Conservation (phyloP, 37 sponge, comb jelly and placozoan genomes). For the Crambe crambe region DNA sequence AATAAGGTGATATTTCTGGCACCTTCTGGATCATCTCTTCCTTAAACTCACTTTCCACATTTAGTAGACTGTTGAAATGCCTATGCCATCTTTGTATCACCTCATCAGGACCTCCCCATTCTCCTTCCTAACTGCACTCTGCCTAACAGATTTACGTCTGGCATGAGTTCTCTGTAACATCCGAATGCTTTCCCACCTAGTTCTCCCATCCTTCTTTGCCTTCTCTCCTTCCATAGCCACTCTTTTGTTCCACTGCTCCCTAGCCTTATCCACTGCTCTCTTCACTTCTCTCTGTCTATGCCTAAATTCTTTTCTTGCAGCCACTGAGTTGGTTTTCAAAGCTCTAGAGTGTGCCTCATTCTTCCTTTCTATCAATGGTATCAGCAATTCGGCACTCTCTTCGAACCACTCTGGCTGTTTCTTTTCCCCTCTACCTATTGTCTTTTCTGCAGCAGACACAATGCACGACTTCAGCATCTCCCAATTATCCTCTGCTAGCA, state of each 20-base stretch:
- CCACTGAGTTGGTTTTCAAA: constrained; percentile 11
- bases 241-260: constrained; percentile 20
- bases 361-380: constrained; percentile 43
- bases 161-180: constrained; percentile 25
- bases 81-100: constrained; percentile 2
- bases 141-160: constrained; percentile 9
- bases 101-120: constrained; percentile 33
- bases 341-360: constrained; percentile 18
- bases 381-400: constrained; percentile 11
- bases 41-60: not conserved
- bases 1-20: not conserved
- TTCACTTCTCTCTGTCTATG: constrained; percentile 37
- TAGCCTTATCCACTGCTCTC: constrained; percentile 37
- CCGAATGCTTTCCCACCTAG: constrained; percentile 36
- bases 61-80: constrained; percentile 25
- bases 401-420: constrained; percentile 59
- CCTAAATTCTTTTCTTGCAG: constrained; percentile 17
- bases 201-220: constrained; percentile 4
- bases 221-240: constrained; percentile 21
- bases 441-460: constrained; percentile 20
- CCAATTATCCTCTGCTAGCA: not conserved
- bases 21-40: constrained; percentile 12
- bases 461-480: constrained; percentile 1
- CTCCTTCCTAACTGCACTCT: constrained; percentile 3
- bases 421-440: not conserved